Evolutionary conservation across 2,888 invertebrate species (phyloP).

Genomic region (Kryphioiulus occultus): DNA sequence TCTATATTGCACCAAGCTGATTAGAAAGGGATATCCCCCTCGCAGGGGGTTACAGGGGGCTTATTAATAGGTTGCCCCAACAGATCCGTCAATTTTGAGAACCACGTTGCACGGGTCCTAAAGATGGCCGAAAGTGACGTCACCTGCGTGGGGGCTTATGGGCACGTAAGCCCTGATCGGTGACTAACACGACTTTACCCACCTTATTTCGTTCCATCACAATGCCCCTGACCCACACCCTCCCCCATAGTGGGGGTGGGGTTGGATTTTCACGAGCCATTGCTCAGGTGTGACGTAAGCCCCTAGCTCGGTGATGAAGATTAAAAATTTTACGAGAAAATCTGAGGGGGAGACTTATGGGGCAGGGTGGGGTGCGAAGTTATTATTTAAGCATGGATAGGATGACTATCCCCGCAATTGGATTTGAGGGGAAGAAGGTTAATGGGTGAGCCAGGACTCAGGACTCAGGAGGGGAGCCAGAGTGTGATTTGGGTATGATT

Average conservation of each 20-base stretch:
- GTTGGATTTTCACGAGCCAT: background rate
- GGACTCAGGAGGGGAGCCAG: background rate
- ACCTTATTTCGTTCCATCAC: background rate
- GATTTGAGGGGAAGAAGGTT: background rate
- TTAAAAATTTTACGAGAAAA: slow-evolving; percentile 4
- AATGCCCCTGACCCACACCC: background rate
- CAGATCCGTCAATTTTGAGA: background rate
- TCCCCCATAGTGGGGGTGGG: background rate
- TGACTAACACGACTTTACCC: background rate
- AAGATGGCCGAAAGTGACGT: background rate
- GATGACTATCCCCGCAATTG: background rate
- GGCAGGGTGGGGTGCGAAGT: background rate
- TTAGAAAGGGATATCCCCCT: slow-evolving; percentile 8
- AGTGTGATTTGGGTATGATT: background rate
- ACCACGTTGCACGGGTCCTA: background rate
- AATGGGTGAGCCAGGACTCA: no score
- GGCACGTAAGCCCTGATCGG: background rate
- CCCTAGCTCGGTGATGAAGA: background rate
- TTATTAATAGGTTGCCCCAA: background rate
- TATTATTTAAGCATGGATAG: background rate
- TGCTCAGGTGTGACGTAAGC: slow-evolving; percentile 23
- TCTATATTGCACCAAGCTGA: background rate
- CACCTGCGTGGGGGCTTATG: background rate
- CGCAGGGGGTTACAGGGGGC: background rate
- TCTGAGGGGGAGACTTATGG: background rate